phyloP scores from a whole-genome alignment of 2,888 invertebrate genomes.

The Macaria liturata region DNA sequence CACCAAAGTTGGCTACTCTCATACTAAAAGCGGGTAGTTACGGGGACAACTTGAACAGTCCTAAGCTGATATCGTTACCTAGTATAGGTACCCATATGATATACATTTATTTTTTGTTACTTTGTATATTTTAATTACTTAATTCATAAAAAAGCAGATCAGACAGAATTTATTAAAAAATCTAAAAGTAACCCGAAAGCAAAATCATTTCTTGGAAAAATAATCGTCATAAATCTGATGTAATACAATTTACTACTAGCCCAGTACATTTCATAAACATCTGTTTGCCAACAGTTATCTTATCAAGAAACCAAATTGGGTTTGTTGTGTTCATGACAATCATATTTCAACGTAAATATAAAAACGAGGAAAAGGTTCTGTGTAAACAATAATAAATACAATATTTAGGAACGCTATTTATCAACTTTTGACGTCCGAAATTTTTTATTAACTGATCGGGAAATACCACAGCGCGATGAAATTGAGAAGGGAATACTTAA shows the following conservation, averaged over 20 bases:
- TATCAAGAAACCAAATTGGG: conserved; percentile 11
- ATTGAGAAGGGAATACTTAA: neutral
- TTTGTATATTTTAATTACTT: neutral
- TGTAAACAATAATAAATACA: neutral
- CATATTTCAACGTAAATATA: conserved; percentile 9
- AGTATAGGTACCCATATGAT: too few species aligned
- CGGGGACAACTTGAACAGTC: too few species aligned
- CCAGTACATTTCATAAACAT: too few species aligned
- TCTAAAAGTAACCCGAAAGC: neutral
- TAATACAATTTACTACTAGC: neutral
- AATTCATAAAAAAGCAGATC: neutral
- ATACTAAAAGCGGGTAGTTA: too few species aligned
- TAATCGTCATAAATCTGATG: neutral
- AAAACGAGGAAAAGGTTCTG: conserved; percentile 15
- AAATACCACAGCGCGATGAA: too few species aligned
- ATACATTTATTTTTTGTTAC: neutral
- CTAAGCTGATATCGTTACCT: too few species aligned
- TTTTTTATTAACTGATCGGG: neutral
- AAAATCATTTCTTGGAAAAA: neutral
- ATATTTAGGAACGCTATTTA: conserved; percentile 2
- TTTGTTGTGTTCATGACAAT: conserved; percentile 16
- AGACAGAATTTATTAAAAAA: neutral
- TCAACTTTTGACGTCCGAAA: neutral
- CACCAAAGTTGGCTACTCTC: neutral
- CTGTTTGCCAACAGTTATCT: neutral